Base-by-base conservation (phyloP, 2,113 vertebrate genomes). In the Mesoclemmys tuberculata region DNA sequence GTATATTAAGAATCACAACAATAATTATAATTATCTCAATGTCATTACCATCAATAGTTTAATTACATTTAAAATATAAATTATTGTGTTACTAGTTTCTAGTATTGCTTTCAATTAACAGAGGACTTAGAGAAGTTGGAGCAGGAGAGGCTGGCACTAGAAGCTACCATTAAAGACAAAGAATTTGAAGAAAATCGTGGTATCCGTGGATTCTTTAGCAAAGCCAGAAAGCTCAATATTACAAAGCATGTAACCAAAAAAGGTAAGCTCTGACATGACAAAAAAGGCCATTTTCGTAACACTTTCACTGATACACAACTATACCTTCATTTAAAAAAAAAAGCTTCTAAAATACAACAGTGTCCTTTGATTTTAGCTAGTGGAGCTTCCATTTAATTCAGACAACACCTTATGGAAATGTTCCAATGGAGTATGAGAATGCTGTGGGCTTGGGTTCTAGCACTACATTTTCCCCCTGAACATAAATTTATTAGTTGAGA, bases 51-150 rank as follows among this genome's bases (percentile, higher is more conserved):
- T 49, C 11, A 79, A 12, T 10, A 46, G 90, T 88, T 94, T 84
- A n/a, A 80, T 86, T 89, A 64, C 41, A n/a, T 21, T 24, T 56
- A 88, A 90, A 84, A 16, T 87, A 3, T 80, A 84, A 93, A 7
- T 10, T 19, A 56, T 58, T 74, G 7, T 48, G 19, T 84, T 64
- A 90, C 8, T 56, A 74, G 12, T 92, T 93, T 83, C 54, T 86
- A 82, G 51, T 64, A 61, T 93, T 94, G 48, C 51, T 97, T 92
- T 93, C 64, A 51, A 85, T 95, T 96, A 85, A 71, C 96, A 99
- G 99, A 99, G 75, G 99, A 99, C 94, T 97, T 98, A 87, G 93
- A 99, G 93, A 99, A 98, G 90, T 95, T 99, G 92, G 99, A 99
- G 44, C 98, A 98, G 96, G 99, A 99, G 88, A 99, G 99, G 87